A percentile compares a stretch with the other conserved stretches of the same genome.
These are phyloP conservation scores for Pseudochirops cupreus DNA, from an alignment of 2,797 vertebrate genomes.

Conservation along the genomic window DNA sequence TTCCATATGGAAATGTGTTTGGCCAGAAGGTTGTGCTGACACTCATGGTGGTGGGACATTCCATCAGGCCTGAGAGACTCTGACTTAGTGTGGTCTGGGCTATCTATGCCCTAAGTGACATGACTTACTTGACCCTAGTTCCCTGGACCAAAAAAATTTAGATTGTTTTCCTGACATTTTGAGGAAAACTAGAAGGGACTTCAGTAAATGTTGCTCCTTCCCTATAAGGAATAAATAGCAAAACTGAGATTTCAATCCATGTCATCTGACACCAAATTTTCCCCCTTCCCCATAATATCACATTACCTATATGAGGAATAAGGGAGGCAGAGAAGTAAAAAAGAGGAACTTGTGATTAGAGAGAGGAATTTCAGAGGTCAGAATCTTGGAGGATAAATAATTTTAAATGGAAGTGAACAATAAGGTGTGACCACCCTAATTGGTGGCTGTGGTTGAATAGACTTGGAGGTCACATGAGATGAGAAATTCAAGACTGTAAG, in stretches of 20 bases:
- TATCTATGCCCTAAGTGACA: background rate
- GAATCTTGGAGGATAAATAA: background rate
- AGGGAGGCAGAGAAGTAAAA: background rate
- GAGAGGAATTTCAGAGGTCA: background rate
- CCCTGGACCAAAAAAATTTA: background rate
- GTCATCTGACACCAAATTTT: background rate
- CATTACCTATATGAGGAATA: background rate
- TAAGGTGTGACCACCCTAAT: background rate
- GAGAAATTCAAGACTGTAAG: background rate
- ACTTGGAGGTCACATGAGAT: background rate
- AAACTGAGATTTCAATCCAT: background rate
- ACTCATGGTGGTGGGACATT: background rate
- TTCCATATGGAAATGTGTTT: background rate
- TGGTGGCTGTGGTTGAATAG: background rate
- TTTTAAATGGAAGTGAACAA: background rate
- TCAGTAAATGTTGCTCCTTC: background rate
- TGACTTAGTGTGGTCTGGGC: background rate
- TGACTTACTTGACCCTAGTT: background rate
- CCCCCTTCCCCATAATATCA: background rate
- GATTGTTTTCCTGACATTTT: background rate
- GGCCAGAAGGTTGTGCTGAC: background rate
- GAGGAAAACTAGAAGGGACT: background rate
- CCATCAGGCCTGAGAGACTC: background rate
- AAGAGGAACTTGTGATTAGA: background rate
- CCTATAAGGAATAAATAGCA: background rate